phyloP scores from a whole-genome alignment of 30 jellyfish, hydroid and myxozoan species.

The Chrysaora quinquecirrha region DNA sequence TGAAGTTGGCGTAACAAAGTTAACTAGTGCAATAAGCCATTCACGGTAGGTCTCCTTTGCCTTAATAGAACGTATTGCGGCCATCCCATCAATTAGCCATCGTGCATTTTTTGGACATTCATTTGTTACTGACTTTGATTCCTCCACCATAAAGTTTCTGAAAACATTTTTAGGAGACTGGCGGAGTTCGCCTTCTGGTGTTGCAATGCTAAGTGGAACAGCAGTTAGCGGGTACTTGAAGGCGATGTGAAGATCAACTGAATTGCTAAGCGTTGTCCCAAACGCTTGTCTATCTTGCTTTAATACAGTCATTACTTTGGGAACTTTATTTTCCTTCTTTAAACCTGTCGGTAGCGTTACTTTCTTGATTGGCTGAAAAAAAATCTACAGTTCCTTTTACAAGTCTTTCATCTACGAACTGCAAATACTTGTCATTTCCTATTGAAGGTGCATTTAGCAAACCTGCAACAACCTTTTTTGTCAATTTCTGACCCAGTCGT shows the following conservation, averaged over 20 bases:
- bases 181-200: conserved; percentile 52
- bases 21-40: neutral
- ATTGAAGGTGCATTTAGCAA: conserved; percentile 29
- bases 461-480: conserved; percentile 21
- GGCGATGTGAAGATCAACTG: neutral
- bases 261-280: conserved; percentile 9
- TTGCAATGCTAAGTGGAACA: conserved; percentile 43
- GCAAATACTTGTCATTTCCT: conserved; percentile 16
- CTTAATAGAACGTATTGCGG: conserved; percentile 26
- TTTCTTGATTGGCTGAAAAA: conserved; percentile 29
- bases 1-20: conserved; percentile 30
- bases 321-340: conserved; percentile 32
- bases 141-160: conserved; percentile 24
- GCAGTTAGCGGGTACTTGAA: conserved; percentile 45
- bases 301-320: conserved; percentile 22
- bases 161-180: conserved; percentile 24
- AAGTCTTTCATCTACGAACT: neutral
- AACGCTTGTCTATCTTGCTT: conserved; percentile 59
- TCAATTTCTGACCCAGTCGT: conserved; percentile 34
- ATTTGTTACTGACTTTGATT: conserved; percentile 11
- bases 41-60: neutral
- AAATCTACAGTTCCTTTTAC: conserved; percentile 21
- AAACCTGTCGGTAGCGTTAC: conserved; percentile 24
- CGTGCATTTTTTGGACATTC: conserved; percentile 35
- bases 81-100: conserved; percentile 60